phyloP scores from a whole-genome alignment of 2,797 vertebrate species.

The Epinephelus malabaricus region DNA sequence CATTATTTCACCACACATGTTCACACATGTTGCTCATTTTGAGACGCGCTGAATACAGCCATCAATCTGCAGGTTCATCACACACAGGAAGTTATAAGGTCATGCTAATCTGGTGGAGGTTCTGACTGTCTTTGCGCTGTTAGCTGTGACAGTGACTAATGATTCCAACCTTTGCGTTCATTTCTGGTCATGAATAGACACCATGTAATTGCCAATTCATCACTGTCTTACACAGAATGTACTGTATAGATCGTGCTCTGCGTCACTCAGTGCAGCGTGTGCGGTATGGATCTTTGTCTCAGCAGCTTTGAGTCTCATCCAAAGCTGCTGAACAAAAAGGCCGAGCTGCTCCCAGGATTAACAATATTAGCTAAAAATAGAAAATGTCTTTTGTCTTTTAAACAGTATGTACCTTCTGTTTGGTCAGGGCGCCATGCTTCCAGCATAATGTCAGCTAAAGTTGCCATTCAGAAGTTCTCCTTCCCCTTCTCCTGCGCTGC shows the following conservation, averaged over 20 bases:
- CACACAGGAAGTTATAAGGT: slow-evolving; percentile 41
- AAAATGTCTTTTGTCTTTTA: slow-evolving; percentile 36
- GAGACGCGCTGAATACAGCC: not conserved
- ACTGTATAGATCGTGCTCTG: slow-evolving; percentile 42
- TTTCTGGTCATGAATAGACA: slow-evolving; percentile 79
- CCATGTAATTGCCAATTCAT: slow-evolving; percentile 76
- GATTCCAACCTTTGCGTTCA: slow-evolving; percentile 69
- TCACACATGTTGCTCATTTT: slow-evolving; percentile 32
- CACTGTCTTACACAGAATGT: slow-evolving; percentile 67
- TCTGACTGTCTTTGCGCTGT: slow-evolving; percentile 34
- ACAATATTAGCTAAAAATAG: slow-evolving; percentile 27
- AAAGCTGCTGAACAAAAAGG: slow-evolving; percentile 8
- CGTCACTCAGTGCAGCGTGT: not conserved
- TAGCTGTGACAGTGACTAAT: slow-evolving; percentile 73
- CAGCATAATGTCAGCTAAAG: slow-evolving; percentile 78
- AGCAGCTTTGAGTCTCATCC: slow-evolving; percentile 18
- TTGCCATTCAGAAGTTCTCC: slow-evolving; percentile 82
- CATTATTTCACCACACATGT: not conserved
- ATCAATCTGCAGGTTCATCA: slow-evolving; percentile 34
- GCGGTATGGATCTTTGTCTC: not conserved
- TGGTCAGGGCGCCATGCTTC: slow-evolving; percentile 68
- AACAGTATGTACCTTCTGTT: slow-evolving; percentile 34
- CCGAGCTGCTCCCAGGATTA: slow-evolving; percentile 18
- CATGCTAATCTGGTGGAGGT: slow-evolving; percentile 31
- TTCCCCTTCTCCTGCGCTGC: slow-evolving; percentile 76